These are phyloP conservation scores for Chlorops oryzae DNA, from an alignment of 1,140 invertebrate genomes.

Conservation along the genomic window DNA sequence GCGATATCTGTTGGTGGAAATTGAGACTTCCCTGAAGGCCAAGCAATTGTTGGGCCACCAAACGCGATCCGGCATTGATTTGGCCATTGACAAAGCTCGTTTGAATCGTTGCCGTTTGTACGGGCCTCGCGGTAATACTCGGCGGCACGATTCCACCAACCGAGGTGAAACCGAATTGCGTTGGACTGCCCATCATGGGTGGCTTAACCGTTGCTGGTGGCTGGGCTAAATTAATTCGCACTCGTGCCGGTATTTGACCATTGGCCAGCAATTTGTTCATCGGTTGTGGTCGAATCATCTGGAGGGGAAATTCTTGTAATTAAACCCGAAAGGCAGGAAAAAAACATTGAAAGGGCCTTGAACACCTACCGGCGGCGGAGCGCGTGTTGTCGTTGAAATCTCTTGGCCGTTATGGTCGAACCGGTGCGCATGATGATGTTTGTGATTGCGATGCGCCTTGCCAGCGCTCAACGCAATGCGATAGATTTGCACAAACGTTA, in stretches of 20 bases:
- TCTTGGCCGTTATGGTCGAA: constrained; percentile 66
- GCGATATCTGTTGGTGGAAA: too few relatives aligned
- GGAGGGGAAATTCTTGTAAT: background rate
- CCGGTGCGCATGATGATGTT: constrained; percentile 74
- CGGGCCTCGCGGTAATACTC: background rate
- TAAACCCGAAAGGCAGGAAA: background rate
- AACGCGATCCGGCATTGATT: constrained; percentile 51
- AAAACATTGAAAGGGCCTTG: background rate
- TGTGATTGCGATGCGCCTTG: constrained; percentile 76
- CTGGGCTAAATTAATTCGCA: constrained; percentile 54
- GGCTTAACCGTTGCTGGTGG: constrained; percentile 8
- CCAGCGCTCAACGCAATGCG: constrained; percentile 70
- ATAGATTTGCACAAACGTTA: constrained; percentile 73
- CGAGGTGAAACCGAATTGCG: too few relatives aligned
- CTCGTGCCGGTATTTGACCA: constrained; percentile 59
- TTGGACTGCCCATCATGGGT: constrained; percentile 48
- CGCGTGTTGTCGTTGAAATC: constrained; percentile 51
- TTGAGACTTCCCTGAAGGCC: constrained; percentile 14
- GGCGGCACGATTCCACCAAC: constrained; percentile 16
- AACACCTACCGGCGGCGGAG: constrained; percentile 50
- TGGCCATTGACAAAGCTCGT: constrained; percentile 59
- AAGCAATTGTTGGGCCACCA: constrained; percentile 54
- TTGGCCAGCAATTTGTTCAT: constrained; percentile 59
- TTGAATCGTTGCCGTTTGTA: constrained; percentile 43
- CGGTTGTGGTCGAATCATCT: constrained; percentile 50